These are phyloP conservation scores for Pangasius mekongensis DNA, from an alignment of 2,797 vertebrate genomes.

Conservation along the genomic window DNA sequence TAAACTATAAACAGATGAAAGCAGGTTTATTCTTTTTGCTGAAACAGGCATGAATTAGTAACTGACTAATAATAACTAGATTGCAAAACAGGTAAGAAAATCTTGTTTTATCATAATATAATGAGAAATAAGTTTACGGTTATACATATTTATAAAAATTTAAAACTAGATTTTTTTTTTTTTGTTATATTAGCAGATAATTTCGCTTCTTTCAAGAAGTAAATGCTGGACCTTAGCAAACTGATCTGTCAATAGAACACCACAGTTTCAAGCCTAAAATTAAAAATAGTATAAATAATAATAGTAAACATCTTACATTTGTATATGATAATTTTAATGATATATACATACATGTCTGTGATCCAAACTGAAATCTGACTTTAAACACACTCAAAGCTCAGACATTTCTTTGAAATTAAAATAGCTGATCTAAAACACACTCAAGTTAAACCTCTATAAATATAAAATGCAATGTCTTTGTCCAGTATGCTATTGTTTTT, in stretches of 20 bases:
- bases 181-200: background rate
- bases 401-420: background rate
- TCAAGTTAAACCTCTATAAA: background rate
- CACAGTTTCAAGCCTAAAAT: background rate
- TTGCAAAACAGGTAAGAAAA: background rate
- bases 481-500: background rate
- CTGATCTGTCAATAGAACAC: background rate
- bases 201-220: background rate
- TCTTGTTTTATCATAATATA: background rate
- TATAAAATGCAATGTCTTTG: background rate
- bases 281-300: background rate
- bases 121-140: background rate
- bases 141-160: background rate
- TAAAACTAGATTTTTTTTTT: background rate
- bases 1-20: conserved; percentile 1
- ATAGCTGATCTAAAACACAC: background rate
- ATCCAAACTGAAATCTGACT: background rate
- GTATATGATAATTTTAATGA: background rate
- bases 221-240: background rate
- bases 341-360: background rate
- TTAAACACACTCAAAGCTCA: background rate
- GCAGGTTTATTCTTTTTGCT: background rate
- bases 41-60: background rate
- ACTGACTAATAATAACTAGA: background rate
- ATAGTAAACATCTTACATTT: too few relatives aligned